Evolutionary conservation across 2,888 invertebrate genomes (phyloP), one percentile per base, ranked within the genome.

Genomic region (Koerneria pararmatus): DNA sequence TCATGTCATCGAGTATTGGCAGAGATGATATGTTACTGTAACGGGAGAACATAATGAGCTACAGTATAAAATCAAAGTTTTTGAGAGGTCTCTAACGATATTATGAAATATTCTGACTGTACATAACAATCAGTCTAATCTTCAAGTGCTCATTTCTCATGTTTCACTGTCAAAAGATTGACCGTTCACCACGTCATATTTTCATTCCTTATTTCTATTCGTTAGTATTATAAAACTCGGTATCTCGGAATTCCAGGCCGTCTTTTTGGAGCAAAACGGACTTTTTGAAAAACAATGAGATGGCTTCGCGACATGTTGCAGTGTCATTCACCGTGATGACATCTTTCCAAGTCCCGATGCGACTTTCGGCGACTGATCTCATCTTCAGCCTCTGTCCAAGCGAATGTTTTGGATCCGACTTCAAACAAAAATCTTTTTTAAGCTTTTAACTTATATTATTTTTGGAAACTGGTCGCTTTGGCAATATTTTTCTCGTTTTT

Each of bases 321-420:
- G 27, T n/a, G 29, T 64, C 29, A 65, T 71, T 56, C 37, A 79
- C 79, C 69, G 74, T 73, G 41, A 71, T 66, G 41, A 80, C 61
- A 29, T 78, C 69, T 46, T 65, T 67, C 80, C 81, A 79, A 19
- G 76, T 78, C 64, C 81, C 81, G 49, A 81, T 57, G 59, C 72
- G 71, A 56, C 74, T 71, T 27, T 78, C 73, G n/a, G 66, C 69
- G 41, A 81, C 67, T 5, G 76, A 76, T 22, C 75, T 68, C 58
- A 75, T 72, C 56, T 74, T 74, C 46, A 80, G 71, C 60, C 77
- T 74, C 31, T 79, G 74, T 32, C 76, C 73, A 48, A 77, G 69
- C 11, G 75, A 69, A 60, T 77, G 72, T 51, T 75, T 76, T 19
- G 77, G 74, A 61, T 78, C 78, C 32, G 74, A 70, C 77, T 77